phyloP scores from a whole-genome alignment of 2,113 vertebrate species.

The Prionailurus viverrinus region DNA sequence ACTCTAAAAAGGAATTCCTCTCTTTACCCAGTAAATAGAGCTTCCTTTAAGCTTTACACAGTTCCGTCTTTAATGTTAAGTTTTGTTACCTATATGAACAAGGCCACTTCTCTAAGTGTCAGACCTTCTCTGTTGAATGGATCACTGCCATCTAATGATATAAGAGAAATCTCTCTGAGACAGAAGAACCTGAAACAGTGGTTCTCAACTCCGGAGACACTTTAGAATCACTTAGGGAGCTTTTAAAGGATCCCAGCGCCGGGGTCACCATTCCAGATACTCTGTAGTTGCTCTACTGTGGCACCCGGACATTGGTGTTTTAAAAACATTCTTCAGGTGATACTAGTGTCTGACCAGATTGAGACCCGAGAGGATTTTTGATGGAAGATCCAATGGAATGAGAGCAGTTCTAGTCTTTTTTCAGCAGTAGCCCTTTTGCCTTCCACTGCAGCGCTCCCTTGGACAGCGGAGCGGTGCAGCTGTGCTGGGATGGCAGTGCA shows the following conservation, averaged over 20 bases:
- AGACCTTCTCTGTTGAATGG: not conserved
- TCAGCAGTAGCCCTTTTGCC: not conserved
- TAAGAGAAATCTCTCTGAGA: not conserved
- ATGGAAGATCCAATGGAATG: not conserved
- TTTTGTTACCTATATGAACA: not conserved
- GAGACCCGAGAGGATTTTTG: not conserved
- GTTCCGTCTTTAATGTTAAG: not conserved
- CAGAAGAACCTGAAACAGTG: not conserved
- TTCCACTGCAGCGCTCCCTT: not conserved
- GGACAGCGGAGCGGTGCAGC: not conserved
- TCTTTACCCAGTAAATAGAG: not conserved
- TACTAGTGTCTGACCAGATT: not conserved
- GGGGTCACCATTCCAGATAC: not conserved
- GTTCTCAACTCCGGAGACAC: not conserved
- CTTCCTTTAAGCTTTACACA: slow-evolving; percentile 8
- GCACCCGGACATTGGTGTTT: not conserved
- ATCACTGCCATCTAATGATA: not conserved
- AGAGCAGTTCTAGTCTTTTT: not conserved
- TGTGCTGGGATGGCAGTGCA: not conserved
- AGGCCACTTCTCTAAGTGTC: not conserved
- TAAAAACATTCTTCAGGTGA: not conserved
- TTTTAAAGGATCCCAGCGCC: not conserved
- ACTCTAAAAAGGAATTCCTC: not conserved
- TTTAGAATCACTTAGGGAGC: not conserved
- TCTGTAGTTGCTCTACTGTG: not conserved